Evolutionary conservation across 2,888 invertebrate genomes (phyloP), one percentile per base, ranked within the genome.

Genomic region (Idaea straminata): DNA sequence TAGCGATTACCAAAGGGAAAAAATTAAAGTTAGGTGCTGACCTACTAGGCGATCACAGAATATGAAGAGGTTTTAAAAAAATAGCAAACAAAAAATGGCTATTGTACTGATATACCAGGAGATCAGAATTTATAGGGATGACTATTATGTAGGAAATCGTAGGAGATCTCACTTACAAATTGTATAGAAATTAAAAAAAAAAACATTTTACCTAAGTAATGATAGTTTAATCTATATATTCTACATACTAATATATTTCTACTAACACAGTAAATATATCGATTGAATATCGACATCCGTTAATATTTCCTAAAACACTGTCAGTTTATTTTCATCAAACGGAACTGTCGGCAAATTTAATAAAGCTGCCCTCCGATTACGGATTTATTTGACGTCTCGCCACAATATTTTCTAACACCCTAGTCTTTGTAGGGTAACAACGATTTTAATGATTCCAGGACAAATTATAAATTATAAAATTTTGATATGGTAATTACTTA

Each of bases 381-480:
- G 10, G 47, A 47, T 13, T 25, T 47, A 47, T 47, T 47, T 47
- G 47, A 47, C 47, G 47, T 47, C 10, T 47, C 47, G 10, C 47
- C 47, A 47, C 47, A 47, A 47, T 47, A 47, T 47, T 47, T 47
- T 47, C 47, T 47, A 47, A 47, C 47, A 47, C 47, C 47, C 47
- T 47, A 47, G 47, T 47, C 47, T 47, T 47, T 47, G 47, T 47
- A 47, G 47, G 10, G 47, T 47, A 10, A 10, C 47, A 47, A 47
- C 7, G 7, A 47, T 7, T 47, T 47, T 7, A 13, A 47, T 36
- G 36, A 7, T 36, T 36, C 4, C 36, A 36, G 4, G 4, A 36
- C 36, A 36, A 4, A 7, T 7, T 3, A 36, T 0, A 36, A 36
- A 36, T 25, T 25, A 25, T 25, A 25, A 25, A 25, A 25, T 25